These are phyloP conservation scores for Drosophila robusta DNA, from an alignment of 2,888 invertebrate genomes.

Conservation along the genomic window DNA sequence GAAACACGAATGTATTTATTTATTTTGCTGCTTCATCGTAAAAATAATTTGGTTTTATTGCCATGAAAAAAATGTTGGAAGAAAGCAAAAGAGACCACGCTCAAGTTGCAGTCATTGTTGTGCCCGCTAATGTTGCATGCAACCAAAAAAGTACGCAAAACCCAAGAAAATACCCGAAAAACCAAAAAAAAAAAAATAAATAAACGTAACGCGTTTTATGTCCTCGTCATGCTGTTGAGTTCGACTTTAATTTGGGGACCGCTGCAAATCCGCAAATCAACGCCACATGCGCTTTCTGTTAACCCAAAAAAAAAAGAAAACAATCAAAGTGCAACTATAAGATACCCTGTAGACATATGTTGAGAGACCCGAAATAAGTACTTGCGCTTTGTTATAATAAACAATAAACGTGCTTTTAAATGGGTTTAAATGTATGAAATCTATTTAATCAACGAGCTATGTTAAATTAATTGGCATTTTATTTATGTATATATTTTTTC, in stretches of 20 bases:
- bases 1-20: slow-evolving; percentile 64
- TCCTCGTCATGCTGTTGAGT: slow-evolving; percentile 54
- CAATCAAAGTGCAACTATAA: background rate
- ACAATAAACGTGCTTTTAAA: too few species aligned
- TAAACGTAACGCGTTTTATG: slow-evolving; percentile 67
- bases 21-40: slow-evolving; percentile 71
- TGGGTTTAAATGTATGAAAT: too few species aligned
- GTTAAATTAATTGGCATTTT: too few species aligned
- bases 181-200: slow-evolving; percentile 5
- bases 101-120: slow-evolving; percentile 41
- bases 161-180: background rate
- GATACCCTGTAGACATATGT: background rate
- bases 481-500: too few species aligned
- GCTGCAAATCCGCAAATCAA: slow-evolving; percentile 64
- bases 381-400: too few species aligned
- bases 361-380: too few species aligned
- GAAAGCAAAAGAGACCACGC: slow-evolving; percentile 23
- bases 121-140: slow-evolving; percentile 56
- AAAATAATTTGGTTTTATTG: slow-evolving; percentile 76
- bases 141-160: slow-evolving; percentile 38
- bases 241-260: slow-evolving; percentile 52
- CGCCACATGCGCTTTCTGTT: slow-evolving; percentile 54
- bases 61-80: slow-evolving; percentile 29
- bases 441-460: too few species aligned
- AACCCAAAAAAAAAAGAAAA: slow-evolving; percentile 20